phyloP scores from a whole-genome alignment of 2,113 vertebrate genomes.

The Agelaius phoeniceus region DNA sequence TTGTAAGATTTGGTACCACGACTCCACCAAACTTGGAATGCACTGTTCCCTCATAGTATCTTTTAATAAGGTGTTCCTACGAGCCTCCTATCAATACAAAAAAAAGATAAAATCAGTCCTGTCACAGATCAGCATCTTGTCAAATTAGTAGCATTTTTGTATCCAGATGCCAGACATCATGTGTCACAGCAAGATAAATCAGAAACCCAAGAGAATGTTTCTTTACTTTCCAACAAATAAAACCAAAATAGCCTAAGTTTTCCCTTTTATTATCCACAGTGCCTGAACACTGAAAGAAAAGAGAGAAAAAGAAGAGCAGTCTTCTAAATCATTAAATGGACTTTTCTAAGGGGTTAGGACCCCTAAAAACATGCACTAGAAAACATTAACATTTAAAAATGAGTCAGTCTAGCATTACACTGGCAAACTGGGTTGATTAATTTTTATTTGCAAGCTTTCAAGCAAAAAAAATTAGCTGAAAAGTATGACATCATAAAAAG shows the following conservation, averaged over 20 bases:
- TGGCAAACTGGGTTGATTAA: neutral
- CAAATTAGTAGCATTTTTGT: neutral
- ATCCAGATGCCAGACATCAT: neutral
- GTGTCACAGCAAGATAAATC: neutral
- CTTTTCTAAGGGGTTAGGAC: neutral
- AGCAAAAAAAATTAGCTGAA: neutral
- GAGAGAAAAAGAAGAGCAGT: neutral
- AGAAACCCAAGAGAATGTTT: neutral
- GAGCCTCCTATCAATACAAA: conserved; percentile 81
- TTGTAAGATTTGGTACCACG: conserved; percentile 98
- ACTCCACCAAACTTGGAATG: conserved; percentile 96
- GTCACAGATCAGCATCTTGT: neutral
- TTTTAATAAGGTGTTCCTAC: conserved; percentile 94
- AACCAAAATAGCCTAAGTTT: neutral
- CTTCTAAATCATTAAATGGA: neutral
- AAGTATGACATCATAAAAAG: neutral
- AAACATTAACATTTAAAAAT: neutral
- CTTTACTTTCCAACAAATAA: neutral
- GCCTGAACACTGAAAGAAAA: neutral
- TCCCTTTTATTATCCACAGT: neutral
- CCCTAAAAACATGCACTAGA: neutral
- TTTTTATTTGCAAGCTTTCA: neutral
- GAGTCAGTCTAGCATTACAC: neutral
- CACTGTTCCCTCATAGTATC: conserved; percentile 95
- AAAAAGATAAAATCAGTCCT: neutral